Conservation (phyloP, 2,888 invertebrate genomes). For the Diaperis boleti region DNA sequence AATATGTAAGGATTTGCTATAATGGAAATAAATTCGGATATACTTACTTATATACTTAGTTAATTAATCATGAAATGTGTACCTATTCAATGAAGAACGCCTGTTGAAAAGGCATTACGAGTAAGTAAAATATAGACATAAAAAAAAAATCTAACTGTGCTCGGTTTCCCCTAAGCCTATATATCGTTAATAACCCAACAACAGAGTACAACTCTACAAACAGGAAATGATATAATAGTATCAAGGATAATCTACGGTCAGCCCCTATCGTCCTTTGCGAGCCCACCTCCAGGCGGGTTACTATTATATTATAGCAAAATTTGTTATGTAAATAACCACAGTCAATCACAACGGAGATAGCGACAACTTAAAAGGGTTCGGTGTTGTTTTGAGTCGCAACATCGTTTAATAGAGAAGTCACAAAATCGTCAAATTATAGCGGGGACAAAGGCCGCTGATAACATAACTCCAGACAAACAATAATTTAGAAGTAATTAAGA, state of each 20-base stretch:
- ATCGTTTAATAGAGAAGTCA: no score
- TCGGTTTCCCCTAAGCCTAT: no score
- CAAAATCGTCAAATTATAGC: no score
- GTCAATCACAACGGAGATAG: neutral
- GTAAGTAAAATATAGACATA: no score
- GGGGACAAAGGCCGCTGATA: neutral
- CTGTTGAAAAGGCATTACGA: no score
- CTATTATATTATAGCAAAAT: constrained; percentile 11
- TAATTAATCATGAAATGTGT: no score
- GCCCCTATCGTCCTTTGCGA: constrained; percentile 15
- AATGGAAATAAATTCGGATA: no score
- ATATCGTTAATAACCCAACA: constrained; percentile 13
- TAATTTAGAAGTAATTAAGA: neutral
- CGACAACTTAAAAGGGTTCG: neutral
- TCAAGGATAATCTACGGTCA: constrained; percentile 25
- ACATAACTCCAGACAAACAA: neutral
- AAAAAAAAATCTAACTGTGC: no score
- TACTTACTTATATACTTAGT: no score
- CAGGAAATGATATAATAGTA: constrained; percentile 29
- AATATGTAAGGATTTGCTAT: no score
- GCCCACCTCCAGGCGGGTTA: constrained; percentile 2
- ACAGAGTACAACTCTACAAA: constrained; percentile 14
- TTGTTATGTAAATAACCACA: constrained; percentile 14
- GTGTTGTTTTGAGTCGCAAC: neutral
- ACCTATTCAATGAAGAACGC: no score